A percentile compares a stretch with the other conserved stretches of the same genome.
Evolutionary conservation across 2,797 vertebrate genomes (phyloP).

Genomic region (Poeciliopsis turneri): DNA sequence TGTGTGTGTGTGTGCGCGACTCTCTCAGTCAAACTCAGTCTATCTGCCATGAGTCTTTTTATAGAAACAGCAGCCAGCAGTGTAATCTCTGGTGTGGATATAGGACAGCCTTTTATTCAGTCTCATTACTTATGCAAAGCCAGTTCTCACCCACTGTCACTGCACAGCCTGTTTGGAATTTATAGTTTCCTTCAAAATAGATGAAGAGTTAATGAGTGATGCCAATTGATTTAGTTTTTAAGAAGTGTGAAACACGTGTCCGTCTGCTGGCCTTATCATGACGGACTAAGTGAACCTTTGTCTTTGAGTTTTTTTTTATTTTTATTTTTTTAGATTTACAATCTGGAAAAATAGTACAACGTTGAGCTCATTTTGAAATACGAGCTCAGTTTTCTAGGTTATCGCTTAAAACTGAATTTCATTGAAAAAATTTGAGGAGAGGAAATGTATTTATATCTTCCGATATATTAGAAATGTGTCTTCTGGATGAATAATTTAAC

Average conservation of each 20-base stretch:
- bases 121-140: conserved; percentile 73
- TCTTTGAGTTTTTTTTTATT: not conserved
- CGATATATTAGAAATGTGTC: not conserved
- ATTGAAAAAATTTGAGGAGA: not conserved
- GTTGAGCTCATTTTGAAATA: not conserved
- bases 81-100: conserved; percentile 74
- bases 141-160: conserved; percentile 61
- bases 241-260: not conserved
- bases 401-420: not conserved
- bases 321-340: not conserved
- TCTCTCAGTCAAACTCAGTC: conserved; percentile 61
- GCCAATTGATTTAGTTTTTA: conserved; percentile 5
- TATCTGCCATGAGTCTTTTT: conserved; percentile 74
- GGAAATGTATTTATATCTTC: conserved; percentile 2
- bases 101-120: conserved; percentile 73
- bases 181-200: conserved; percentile 35
- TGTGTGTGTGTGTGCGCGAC: conserved; percentile 42
- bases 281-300: not conserved
- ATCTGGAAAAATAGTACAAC: not conserved
- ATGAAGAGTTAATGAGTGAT: conserved; percentile 25
- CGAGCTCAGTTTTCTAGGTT: not conserved
- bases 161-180: conserved; percentile 50
- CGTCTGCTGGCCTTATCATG: not conserved
- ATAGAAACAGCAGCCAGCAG: conserved; percentile 74
- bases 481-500: not conserved